phyloP scores from a whole-genome alignment of 2,797 vertebrate species.

The Tenualosa ilisha region DNA sequence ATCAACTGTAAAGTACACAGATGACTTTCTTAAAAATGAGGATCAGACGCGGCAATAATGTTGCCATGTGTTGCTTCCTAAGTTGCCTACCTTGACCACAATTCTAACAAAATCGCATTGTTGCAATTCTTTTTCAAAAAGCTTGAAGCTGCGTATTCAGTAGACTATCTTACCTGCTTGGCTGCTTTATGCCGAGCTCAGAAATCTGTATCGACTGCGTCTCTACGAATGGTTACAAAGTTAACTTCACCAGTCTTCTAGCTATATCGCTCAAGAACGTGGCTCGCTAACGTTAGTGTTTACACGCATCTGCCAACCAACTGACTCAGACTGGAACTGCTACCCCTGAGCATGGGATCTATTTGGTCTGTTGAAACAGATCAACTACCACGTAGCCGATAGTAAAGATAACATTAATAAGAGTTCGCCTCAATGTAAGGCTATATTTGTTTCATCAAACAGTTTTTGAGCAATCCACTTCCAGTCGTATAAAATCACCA shows the following conservation, averaged over 20 bases:
- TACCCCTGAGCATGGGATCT: background rate
- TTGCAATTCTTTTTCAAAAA: background rate
- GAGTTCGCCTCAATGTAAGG: too few species aligned
- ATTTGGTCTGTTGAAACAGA: too few species aligned
- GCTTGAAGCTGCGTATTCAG: background rate
- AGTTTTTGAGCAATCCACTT: too few species aligned
- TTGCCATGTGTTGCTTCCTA: background rate
- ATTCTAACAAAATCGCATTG: background rate
- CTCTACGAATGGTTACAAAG: background rate
- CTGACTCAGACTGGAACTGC: background rate
- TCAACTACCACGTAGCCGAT: too few species aligned
- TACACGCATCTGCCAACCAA: background rate
- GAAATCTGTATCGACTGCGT: background rate
- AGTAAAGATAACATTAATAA: too few species aligned
- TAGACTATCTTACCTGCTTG: background rate
- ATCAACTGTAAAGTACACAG: conserved; percentile 1
- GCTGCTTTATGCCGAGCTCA: background rate
- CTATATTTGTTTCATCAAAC: too few species aligned
- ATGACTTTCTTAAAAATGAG: background rate
- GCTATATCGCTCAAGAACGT: background rate
- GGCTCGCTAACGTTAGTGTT: background rate
- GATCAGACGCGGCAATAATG: background rate
- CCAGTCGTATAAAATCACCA: too few species aligned
- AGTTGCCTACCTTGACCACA: background rate
- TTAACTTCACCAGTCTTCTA: background rate